A percentile compares a stretch with the other conserved stretches of the same genome.
phyloP scores from a whole-genome alignment of 2,888 invertebrate species.

The Drosophila mimetica region DNA sequence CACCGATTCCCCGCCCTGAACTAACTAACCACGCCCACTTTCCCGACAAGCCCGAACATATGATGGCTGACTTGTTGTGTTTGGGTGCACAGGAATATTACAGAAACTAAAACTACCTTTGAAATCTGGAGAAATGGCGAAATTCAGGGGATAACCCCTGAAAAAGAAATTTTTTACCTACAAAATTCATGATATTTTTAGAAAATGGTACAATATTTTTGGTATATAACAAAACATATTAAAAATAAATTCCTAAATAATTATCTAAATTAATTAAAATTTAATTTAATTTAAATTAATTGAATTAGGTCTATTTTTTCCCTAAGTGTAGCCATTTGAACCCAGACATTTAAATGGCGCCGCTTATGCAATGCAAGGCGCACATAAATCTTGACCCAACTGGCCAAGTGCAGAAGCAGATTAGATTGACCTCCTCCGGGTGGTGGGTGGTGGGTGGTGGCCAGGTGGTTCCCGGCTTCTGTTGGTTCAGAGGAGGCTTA shows the following conservation, averaged over 20 bases:
- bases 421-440: constrained; percentile 56
- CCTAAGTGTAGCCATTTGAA: background rate
- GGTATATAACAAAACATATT: too few species aligned
- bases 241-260: too few species aligned
- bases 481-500: constrained; percentile 9
- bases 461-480: background rate
- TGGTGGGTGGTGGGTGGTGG: constrained; percentile 2
- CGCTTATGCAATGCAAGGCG: constrained; percentile 69
- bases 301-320: too few species aligned
- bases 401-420: constrained; percentile 55
- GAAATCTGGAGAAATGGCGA: too few species aligned
- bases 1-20: background rate
- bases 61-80: constrained; percentile 31
- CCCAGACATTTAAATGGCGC: constrained; percentile 66
- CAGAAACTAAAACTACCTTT: too few species aligned
- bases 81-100: constrained; percentile 3
- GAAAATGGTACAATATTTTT: too few species aligned
- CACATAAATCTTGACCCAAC: constrained; percentile 66
- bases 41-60: constrained; percentile 41
- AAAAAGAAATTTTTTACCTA: too few species aligned
- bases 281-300: too few species aligned
- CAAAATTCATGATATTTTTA: too few species aligned
- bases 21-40: constrained; percentile 34
- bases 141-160: too few species aligned
- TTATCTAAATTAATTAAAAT: too few species aligned